A percentile compares a stretch with the other conserved stretches of the same genome.
These are phyloP conservation scores for Cydia amplana DNA, from an alignment of 1,140 invertebrate species.

Conservation along the genomic window DNA sequence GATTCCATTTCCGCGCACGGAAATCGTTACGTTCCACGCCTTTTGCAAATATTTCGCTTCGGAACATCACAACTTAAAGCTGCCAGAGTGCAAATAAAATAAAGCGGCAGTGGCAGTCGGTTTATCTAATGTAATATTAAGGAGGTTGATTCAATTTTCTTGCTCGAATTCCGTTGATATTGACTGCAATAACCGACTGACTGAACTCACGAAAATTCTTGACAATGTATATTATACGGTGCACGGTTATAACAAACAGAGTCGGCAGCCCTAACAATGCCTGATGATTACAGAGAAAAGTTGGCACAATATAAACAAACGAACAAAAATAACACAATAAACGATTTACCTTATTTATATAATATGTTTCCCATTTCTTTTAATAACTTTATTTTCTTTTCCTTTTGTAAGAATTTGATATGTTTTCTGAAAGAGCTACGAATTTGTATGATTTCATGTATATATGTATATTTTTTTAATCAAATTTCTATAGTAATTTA, in stretches of 20 bases:
- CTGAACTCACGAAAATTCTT: no score
- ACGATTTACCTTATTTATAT: background rate
- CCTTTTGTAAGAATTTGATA: no score
- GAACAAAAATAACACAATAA: background rate
- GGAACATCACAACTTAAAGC: slow-evolving; percentile 9
- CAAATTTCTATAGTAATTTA: no score
- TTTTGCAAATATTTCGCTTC: slow-evolving; percentile 17
- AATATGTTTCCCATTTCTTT: no score
- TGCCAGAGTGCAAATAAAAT: slow-evolving; percentile 11
- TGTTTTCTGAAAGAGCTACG: no score
- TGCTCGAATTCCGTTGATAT: background rate
- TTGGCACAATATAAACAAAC: background rate
- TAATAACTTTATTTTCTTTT: no score
- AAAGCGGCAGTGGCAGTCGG: background rate
- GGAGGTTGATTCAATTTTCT: background rate
- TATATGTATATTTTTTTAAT: no score
- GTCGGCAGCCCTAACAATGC: background rate
- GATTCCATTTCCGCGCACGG: slow-evolving; percentile 18
- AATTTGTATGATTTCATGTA: no score
- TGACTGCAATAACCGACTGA: no score
- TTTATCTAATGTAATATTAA: slow-evolving; percentile 27
- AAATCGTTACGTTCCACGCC: slow-evolving; percentile 25
- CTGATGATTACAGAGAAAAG: slow-evolving; percentile 4
- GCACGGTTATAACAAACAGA: no score
- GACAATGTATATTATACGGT: no score